These are phyloP conservation scores for Tetragonisca angustula DNA, from an alignment of 2,888 invertebrate genomes.

Conservation along the genomic window DNA sequence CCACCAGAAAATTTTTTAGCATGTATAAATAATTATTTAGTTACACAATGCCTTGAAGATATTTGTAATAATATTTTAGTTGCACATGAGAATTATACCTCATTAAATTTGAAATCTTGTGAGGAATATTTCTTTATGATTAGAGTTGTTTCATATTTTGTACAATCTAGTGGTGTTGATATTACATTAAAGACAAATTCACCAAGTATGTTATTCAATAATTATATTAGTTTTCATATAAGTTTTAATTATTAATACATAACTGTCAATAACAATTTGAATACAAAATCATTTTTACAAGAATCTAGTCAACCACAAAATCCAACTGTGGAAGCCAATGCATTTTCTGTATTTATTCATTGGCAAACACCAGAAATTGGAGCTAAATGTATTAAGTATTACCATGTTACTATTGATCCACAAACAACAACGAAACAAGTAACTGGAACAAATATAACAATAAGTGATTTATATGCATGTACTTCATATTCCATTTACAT, in stretches of 20 bases:
- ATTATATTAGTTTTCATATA: background rate
- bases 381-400: conserved; percentile 70
- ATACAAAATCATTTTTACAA: conserved; percentile 45
- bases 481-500: conserved; percentile 68
- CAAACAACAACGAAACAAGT: conserved; percentile 24
- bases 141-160: conserved; percentile 21
- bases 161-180: conserved; percentile 48
- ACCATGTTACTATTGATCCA: conserved; percentile 66
- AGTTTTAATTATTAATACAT: too few relatives aligned
- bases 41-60: conserved; percentile 36
- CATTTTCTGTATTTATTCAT: conserved; percentile 64
- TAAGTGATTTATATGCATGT: conserved; percentile 72
- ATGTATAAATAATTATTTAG: conserved; percentile 52
- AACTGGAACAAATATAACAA: conserved; percentile 51
- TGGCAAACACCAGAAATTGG: conserved; percentile 73
- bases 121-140: conserved; percentile 55
- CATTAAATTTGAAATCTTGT: conserved; percentile 48
- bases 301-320: conserved; percentile 67
- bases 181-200: conserved; percentile 68
- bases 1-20: conserved; percentile 39
- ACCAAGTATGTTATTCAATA: conserved; percentile 64
- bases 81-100: conserved; percentile 17
- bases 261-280: background rate
- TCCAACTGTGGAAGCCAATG: conserved; percentile 54
- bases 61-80: conserved; percentile 26